Conservation (phyloP, 2,888 invertebrate genomes). For the Anoplius nigerrimus region DNA sequence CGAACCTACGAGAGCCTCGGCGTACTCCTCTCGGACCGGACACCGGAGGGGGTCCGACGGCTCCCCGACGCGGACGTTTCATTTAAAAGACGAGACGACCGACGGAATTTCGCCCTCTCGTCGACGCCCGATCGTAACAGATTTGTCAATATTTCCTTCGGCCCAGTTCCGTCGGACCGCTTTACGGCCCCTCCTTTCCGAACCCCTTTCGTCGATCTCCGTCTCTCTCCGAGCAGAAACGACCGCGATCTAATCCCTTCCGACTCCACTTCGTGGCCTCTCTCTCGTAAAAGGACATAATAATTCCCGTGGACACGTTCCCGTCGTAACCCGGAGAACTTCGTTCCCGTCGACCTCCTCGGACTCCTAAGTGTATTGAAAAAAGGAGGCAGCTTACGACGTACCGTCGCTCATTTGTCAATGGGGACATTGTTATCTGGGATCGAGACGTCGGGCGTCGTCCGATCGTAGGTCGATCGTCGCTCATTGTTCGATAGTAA, state of each 20-base stretch:
- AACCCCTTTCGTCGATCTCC: conserved; percentile 46
- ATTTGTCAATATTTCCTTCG: conserved; percentile 62
- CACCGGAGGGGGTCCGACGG: conserved; percentile 57
- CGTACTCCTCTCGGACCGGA: conserved; percentile 7
- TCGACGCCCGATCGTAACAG: conserved; percentile 48
- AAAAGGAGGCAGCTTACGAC: no score
- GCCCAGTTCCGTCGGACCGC: conserved; percentile 19
- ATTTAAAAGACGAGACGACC: conserved; percentile 56
- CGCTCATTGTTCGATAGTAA: no score
- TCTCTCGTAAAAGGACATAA: conserved; percentile 55
- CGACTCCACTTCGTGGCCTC: conserved; percentile 35
- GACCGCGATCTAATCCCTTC: conserved; percentile 50
- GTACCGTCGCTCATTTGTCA: no score
- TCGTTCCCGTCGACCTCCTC: no score
- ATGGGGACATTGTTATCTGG: no score
- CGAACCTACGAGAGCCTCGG: conserved; percentile 39
- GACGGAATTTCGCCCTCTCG: conserved; percentile 44
- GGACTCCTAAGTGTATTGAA: no score
- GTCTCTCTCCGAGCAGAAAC: conserved; percentile 3
- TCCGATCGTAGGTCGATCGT: no score
- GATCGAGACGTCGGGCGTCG: no score
- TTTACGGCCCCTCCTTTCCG: conserved; percentile 41
- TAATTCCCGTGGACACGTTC: conserved; percentile 41
- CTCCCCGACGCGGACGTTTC: conserved; percentile 61
- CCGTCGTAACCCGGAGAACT: background rate